Conservation (phyloP, 1,140 invertebrate species). For the Ips nitidus region DNA sequence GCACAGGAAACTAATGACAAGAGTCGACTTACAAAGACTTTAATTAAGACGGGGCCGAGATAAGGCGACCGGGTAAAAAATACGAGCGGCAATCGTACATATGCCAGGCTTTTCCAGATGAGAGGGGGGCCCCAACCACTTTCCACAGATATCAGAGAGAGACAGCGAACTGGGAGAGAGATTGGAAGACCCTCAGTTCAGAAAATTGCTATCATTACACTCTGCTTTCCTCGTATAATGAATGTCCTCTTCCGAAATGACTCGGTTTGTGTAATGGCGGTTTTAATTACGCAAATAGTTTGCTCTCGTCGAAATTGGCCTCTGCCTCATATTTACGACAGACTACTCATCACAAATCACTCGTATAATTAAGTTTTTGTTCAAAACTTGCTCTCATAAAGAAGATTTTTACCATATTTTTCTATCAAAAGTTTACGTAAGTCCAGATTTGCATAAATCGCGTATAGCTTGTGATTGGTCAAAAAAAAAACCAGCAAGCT, state of each 20-base stretch:
- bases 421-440: too few relatives aligned
- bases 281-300: conserved; percentile 29
- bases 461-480: too few relatives aligned
- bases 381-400: too few relatives aligned
- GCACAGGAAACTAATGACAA: conserved; percentile 33
- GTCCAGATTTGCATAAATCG: too few relatives aligned
- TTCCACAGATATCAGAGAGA: neutral
- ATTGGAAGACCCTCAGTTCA: conserved; percentile 31
- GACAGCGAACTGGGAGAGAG: conserved; percentile 38
- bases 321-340: too few relatives aligned
- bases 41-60: conserved; percentile 35
- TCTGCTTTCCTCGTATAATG: conserved; percentile 28
- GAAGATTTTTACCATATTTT: too few relatives aligned
- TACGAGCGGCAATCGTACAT: conserved; percentile 32
- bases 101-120: conserved; percentile 20
- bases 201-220: conserved; percentile 38
- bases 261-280: conserved; percentile 1
- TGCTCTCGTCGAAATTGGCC: too few relatives aligned
- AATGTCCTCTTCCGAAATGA: conserved; percentile 30
- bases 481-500: too few relatives aligned
- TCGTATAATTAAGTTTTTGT: too few relatives aligned
- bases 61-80: conserved; percentile 32
- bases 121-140: conserved; percentile 13
- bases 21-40: conserved; percentile 33
- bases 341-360: too few relatives aligned